Base-by-base conservation (phyloP, 2,113 vertebrate species). In the Nibea albiflora region DNA sequence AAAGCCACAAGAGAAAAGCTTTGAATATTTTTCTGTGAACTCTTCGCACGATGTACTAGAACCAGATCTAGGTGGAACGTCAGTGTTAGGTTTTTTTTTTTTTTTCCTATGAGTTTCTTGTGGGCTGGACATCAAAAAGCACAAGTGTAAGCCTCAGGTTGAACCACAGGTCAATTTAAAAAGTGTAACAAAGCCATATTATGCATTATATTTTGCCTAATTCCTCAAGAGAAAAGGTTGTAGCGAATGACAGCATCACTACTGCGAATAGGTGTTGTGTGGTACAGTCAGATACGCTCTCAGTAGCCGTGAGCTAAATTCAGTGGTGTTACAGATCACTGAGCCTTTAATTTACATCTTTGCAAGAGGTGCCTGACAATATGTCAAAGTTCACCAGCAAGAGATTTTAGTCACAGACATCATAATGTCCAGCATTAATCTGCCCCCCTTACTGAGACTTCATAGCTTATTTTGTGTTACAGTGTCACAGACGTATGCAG, bases 281-380 rank as follows among this genome's bases (percentile, higher is more conserved):
- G 57, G 54, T 19, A 15, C 4, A 12, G 31, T 47, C 57, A 49
- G 24, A 54, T 17, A 50, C 20, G 15, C 52, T 39, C 12, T 63
- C 4, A 10, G 62, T 28, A 24, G 26, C 28, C 17, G 10, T 52
- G 15, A 67, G 68, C 22, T 68, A 54, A 63, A 70, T 61, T 66
- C 24, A 84, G 15, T 0, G 5, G 14, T 56, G 57, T 79, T 66
- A 84, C 39, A 84, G 35, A 58, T 74, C 74, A 78, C 52, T 0
- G 22, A 50, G 42, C n/a, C 57, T 70, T 83, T 61, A 70, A 75
- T 61, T 78, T 62, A 61, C 15, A 35, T 67, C 17, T 62, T 26
- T 66, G 46, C 49, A 71, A 17, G 20, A 44, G 28, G 3, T 64
- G 39, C 17, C 60, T 80, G 20, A 58, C 47, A 26, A 39, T 28